Evolutionary conservation across 2,113 vertebrate genomes (phyloP), one percentile per base, ranked within the genome.

Genomic region (Spilogale gracilis): DNA sequence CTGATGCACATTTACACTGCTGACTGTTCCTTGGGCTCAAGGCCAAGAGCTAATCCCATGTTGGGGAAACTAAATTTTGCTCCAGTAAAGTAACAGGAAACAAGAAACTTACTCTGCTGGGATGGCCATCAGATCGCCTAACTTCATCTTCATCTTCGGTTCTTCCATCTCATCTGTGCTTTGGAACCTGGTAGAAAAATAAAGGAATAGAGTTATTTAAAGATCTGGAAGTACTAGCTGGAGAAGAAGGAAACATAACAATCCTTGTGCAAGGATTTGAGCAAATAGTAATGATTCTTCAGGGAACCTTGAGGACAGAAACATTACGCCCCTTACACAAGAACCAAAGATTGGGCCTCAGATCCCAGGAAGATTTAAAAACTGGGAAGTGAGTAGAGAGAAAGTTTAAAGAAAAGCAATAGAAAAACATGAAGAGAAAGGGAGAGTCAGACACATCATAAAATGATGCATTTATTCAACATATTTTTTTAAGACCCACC

Each of bases 11-110:
- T 88, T 80, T 94, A 43, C 23, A 84, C 30, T 43, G 38, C 9
- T 93, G 60, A 91, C 74, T 97, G 45, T 71, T 89, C 43, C 50
- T 83, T 82, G 87, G 83, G 30, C 60, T 56, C 43, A 50, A 81
- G 10, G 60, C 48, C 91, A 96, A 78, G 13, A 89, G 30, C 48
- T 85, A 91, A 38, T 89, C 38, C 58, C 60, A 27, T 43, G 54
- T 43, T 48, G 74, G 78, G 93, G 73, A 79, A 83, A 12, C 7
- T 61, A 52, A 94, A 81, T n/a, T 79, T 89, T 6, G 0, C 16
- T 81, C 17, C 23, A 61, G 11, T 12, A 16, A 85, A 74, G 3
- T 56, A 16, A 65, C 13, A 32, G 16, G 21, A 86, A 94, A 43
- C 4, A 73, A 91, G 45, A 32, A 94, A 73, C 32, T 56, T 92